Base-by-base conservation (phyloP, 2,113 vertebrate genomes). In the Scalopus aquaticus region DNA sequence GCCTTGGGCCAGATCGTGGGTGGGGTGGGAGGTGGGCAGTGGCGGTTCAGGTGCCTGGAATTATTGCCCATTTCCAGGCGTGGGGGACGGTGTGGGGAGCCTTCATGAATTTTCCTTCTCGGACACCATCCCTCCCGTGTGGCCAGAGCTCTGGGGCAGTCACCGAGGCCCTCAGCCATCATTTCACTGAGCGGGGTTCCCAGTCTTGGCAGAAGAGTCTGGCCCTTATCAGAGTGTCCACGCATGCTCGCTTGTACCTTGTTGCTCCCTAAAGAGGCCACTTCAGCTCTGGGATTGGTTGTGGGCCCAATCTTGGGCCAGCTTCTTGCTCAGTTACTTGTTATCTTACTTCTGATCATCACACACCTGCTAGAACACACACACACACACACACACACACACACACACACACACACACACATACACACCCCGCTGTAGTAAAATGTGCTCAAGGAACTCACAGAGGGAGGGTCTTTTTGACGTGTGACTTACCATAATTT, bases 401-500 rank as follows among this genome's bases (percentile, higher is more conserved):
- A 54, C 46, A 19, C 30, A 44, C 37, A 54, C 62, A 70, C 39
- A n/a, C 17, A 12, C 49, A 9, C 44, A 9, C 13, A 12, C 4
- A 58, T 30, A 54, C 46, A 19, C n/a, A n/a, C n/a, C 11, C 9
- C 12, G 11, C 46, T 39, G 42, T 37, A 16, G 72, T 67, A 69
- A 54, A 84, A 76, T 60, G 58, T 81, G 60, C 77, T 80, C 35
- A 9, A 84, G 89, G 73, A 88, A 37, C 73, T 44, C 74, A 49
- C 39, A 72, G 54, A 9, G 80, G 65, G 69, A 90, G 49, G 88
- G 74, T 82, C 85, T 93, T 78, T 83, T 86, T 97, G 93, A 95
- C 11, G 22, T 95, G 91, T 85, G 85, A 94, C 86, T 97, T 94
- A 91, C 91, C 95, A 96, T 97, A 96, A 96, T 97, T 97, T 95